Conservation (phyloP, 2,113 vertebrate genomes). For the Atherinomorus stipes region DNA sequence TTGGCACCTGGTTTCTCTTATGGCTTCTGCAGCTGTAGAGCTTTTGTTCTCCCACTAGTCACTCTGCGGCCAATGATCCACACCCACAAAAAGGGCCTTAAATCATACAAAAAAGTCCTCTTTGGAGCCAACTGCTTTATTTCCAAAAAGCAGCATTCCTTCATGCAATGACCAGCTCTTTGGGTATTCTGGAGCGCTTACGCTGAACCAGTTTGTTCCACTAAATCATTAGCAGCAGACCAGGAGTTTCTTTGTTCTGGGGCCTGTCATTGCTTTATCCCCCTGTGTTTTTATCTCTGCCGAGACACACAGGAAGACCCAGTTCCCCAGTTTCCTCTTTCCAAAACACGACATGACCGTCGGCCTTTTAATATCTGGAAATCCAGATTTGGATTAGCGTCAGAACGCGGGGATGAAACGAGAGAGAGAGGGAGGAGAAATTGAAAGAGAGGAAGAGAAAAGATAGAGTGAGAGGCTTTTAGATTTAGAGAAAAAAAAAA, state of each 20-base stretch:
- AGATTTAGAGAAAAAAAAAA: slow-evolving; percentile 60
- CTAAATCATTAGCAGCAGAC: slow-evolving; percentile 72
- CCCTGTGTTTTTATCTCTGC: slow-evolving; percentile 70
- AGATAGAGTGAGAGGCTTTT: slow-evolving; percentile 68
- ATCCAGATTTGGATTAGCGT: slow-evolving; percentile 82
- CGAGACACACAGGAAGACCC: slow-evolving; percentile 72
- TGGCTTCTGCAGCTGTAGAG: slow-evolving; percentile 82
- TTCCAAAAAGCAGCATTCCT: slow-evolving; percentile 75
- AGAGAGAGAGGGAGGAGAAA: slow-evolving; percentile 31
- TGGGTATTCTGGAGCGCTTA: slow-evolving; percentile 46
- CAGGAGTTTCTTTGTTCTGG: slow-evolving; percentile 70
- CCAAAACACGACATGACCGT: slow-evolving; percentile 65
- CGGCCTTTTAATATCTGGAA: slow-evolving; percentile 77
- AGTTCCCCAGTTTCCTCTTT: slow-evolving; percentile 72
- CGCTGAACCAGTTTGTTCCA: slow-evolving; percentile 64
- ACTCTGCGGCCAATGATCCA: slow-evolving; percentile 75
- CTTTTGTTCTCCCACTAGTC: slow-evolving; percentile 81
- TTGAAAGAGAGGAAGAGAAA: slow-evolving; percentile 40
- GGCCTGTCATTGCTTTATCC: slow-evolving; percentile 62
- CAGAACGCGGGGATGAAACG: slow-evolving; percentile 51
- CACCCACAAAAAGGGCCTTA: slow-evolving; percentile 76
- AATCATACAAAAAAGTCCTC: slow-evolving; percentile 65
- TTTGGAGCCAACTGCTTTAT: slow-evolving; percentile 67
- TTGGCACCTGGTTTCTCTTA: slow-evolving; percentile 83
- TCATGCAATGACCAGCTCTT: slow-evolving; percentile 73